Conservation (phyloP, 1,140 invertebrate genomes). For the Nephila pilipes region DNA sequence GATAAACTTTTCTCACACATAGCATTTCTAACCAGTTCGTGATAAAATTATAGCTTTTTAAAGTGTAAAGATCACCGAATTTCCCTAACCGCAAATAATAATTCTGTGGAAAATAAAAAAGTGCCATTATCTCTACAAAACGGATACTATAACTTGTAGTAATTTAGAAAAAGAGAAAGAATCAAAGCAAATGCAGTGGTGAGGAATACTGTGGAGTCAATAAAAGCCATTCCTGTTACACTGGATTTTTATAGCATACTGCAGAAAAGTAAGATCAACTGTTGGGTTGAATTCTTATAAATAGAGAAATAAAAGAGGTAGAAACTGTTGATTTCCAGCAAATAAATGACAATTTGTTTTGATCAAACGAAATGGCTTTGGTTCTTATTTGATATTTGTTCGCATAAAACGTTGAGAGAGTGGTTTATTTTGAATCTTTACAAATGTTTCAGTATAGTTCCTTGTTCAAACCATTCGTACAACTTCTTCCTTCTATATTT, state of each 20-base stretch:
- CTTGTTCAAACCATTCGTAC: conserved; percentile 15
- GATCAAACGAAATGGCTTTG: conserved; percentile 3
- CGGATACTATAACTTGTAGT: background rate
- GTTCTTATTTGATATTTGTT: background rate
- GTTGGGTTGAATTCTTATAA: conserved; percentile 16
- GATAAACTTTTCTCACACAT: no score
- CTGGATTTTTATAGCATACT: background rate
- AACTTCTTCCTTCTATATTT: background rate
- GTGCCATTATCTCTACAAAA: background rate
- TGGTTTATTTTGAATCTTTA: background rate
- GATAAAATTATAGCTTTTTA: no score
- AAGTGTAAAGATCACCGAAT: no score
- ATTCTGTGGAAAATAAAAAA: background rate
- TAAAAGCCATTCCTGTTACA: conserved; percentile 35
- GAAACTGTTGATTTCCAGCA: conserved; percentile 27
- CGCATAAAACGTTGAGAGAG: background rate
- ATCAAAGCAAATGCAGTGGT: background rate
- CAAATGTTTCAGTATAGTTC: background rate
- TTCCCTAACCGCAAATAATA: background rate
- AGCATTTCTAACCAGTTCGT: no score
- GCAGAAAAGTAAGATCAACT: conserved; percentile 13
- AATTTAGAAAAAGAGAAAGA: background rate
- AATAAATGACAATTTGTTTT: conserved; percentile 32
- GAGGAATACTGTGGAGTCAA: background rate
- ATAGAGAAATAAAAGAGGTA: conserved; percentile 2